Base-by-base conservation (phyloP, 2,888 invertebrate genomes). In the Catocala nupta region DNA sequence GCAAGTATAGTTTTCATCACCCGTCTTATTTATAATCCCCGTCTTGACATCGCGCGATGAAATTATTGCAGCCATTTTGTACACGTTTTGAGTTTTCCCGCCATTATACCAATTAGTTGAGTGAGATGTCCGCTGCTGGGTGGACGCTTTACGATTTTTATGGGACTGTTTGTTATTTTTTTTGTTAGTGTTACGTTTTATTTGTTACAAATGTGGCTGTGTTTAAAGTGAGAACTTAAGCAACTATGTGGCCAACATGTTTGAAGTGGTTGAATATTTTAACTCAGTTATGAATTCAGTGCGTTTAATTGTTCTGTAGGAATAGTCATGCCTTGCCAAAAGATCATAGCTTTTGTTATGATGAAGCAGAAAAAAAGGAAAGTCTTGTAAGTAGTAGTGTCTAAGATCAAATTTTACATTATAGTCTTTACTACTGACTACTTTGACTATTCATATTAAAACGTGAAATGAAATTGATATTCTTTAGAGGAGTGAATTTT, bases 71-170 rank as follows among this genome's bases (percentile, higher is more conserved):
- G 89, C 90, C 88, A 87, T 93, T 89, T 87, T 88, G 84, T 84
- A 82, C 79, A 76, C 83, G 83, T 87, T 90, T 88, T 81, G 85
- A 86, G 84, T 90, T 91, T 83, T 90, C 90, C 91, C 89, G 89
- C 92, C 89, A 92, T 93, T 92, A 91, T 61, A 87, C 77, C 92
- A 92, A 93, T 93, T 93, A 93, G 93, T 93, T 93, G 93, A 93
- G 91, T 93, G 93, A 93, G 92, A 93, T 91, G 91, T 93, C 93
- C 93, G 91, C 87, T 67, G 71, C 78, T 59, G 86, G 73, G 84
- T 85, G 90, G 90, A 90, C 91, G 92, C 80, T 82, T 81, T 80
- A 85, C 78, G 78, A 81, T 83, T 90, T 91, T 91, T 91, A 91
- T 89, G 87, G 71, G 81, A 78, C 71, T 78, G 79, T 86, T 84